phyloP scores from a whole-genome alignment of 2,113 vertebrate species.

The Leiothrix lutea region DNA sequence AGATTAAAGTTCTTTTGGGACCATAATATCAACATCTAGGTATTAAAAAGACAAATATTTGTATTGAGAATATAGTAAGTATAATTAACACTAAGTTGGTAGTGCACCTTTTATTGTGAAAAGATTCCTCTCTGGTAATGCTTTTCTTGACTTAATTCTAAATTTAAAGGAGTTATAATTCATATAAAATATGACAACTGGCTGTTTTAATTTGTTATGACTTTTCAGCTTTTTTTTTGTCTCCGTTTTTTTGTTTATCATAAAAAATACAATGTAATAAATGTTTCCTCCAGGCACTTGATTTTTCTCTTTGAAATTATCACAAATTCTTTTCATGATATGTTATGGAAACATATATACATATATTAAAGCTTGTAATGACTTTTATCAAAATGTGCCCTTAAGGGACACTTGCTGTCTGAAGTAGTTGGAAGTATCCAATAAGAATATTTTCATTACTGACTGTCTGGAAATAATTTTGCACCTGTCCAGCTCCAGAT shows the following conservation, averaged over 20 bases:
- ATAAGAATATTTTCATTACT: background rate
- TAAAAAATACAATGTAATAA: background rate
- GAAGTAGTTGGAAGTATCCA: background rate
- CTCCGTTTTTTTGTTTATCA: background rate
- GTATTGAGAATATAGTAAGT: background rate
- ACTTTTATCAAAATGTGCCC: background rate
- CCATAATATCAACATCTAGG: background rate
- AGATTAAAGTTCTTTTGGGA: background rate
- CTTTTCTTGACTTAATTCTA: background rate
- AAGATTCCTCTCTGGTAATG: background rate
- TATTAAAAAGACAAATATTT: background rate
- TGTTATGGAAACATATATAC: rapidly evolving
- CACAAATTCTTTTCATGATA: background rate
- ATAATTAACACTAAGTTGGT: background rate
- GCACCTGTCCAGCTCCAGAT: background rate
- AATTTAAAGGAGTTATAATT: background rate
- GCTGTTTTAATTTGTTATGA: background rate
- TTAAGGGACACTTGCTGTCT: background rate
- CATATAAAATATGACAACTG: background rate
- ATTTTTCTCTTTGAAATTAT: background rate
- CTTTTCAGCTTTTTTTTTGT: background rate
- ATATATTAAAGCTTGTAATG: background rate
- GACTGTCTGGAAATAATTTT: background rate
- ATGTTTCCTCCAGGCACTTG: background rate
- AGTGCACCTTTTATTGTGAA: background rate